Evolutionary conservation across 1,140 invertebrate species (phyloP).

Genomic region (Hestina assimilis): DNA sequence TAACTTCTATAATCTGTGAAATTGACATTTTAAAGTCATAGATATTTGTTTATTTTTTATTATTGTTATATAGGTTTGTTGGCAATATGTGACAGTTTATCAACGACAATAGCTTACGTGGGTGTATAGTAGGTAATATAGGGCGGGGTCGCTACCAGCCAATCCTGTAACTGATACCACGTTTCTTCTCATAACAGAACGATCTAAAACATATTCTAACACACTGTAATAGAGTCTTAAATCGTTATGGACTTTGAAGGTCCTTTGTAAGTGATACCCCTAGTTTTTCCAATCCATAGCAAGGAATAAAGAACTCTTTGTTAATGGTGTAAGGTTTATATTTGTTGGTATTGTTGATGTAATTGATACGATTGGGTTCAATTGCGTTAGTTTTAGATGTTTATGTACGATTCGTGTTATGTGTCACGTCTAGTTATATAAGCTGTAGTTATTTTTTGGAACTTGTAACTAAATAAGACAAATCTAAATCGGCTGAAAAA

Average conservation of each 20-base stretch:
- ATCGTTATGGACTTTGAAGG: slow-evolving; percentile 12
- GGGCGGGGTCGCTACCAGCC: slow-evolving; percentile 63
- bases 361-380: slow-evolving; percentile 60
- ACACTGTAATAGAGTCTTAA: slow-evolving; percentile 25
- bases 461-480: no score
- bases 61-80: no score
- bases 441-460: no score
- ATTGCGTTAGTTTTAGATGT: slow-evolving; percentile 34
- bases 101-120: slow-evolving; percentile 11
- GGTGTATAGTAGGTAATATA: slow-evolving; percentile 41
- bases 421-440: background rate
- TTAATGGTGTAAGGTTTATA: slow-evolving; percentile 15
- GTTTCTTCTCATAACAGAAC: slow-evolving; percentile 50
- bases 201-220: slow-evolving; percentile 35
- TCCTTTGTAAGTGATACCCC: slow-evolving; percentile 69
- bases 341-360: slow-evolving; percentile 31
- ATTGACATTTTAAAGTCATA: no score
- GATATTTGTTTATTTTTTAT: no score
- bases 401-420: slow-evolving; percentile 15
- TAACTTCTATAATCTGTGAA: no score
- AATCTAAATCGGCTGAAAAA: no score
- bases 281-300: slow-evolving; percentile 43
- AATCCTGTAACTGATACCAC: slow-evolving; percentile 74
- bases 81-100: no score
- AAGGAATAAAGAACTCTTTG: slow-evolving; percentile 31